Evolutionary conservation across 1,140 invertebrate genomes (phyloP), one percentile per base, ranked within the genome.

Genomic region (Pseudomyrmex gracilis): DNA sequence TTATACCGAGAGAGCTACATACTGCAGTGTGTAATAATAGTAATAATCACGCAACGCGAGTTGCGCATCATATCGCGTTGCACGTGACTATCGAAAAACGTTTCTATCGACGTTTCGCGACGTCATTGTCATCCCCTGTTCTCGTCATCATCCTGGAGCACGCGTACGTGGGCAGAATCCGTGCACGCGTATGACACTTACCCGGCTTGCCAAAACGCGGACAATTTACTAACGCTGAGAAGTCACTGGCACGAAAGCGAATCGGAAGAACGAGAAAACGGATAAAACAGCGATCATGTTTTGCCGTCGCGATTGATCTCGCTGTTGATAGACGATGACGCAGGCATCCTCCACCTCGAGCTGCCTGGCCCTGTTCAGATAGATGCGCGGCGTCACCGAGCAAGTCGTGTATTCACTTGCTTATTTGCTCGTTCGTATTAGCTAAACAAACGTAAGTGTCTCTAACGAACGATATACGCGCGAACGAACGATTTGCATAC

Each of bases 401-500:
- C 45, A 13, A n/a, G 34, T 34, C 34, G 34, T 5, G 34, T 34
- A 34, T 7, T 34, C 34, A 34, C 34, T 34, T 34, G 34, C 34
- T 34, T 34, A 34, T 34, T 34, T 34, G 34, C 34, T 34, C 34
- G 34, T 34, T 15, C 10, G 12, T 22, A 4, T 22, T 20, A 22
- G 20, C 17, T 17, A 58, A 10, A 17, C 15, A 58, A 17, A 17
- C n/a, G n/a, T 10, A 9, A 60, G 1, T 7, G 49, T 2, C 13
- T 2, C 13, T 13, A 10, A 51, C 49, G 49, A 51, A 51, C 49
- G 49, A 34, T 34, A 34, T 51, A 34, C 5, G 60, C 15, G 15
- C 5, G 64, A 49, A 70, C 60, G 57, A 22, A 12, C 12, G 68
- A 87, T 88, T 88, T 83, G 13, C 83, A 88, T 88, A 83, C 55